These are phyloP conservation scores for Mallotus villosus DNA, from an alignment of 2,797 vertebrate species.

Conservation along the genomic window DNA sequence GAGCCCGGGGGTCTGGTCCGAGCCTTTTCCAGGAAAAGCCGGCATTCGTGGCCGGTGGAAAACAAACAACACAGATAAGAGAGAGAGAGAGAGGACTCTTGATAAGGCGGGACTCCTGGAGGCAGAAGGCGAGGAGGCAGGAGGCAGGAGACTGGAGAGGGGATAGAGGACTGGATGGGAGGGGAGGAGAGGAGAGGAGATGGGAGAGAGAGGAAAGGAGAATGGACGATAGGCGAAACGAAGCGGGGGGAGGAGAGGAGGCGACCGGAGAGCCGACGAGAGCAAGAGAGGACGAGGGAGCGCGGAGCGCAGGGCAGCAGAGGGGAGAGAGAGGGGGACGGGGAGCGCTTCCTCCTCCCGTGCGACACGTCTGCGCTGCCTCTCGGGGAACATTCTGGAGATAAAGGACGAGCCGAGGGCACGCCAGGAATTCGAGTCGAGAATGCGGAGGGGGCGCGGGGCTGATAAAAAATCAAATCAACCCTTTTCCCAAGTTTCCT, in stretches of 20 bases:
- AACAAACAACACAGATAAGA: conserved; percentile 75
- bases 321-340: conserved; percentile 55
- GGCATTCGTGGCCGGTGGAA: conserved; percentile 57
- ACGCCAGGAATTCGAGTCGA: conserved; percentile 80
- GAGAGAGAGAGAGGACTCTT: conserved; percentile 39
- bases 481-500: conserved; percentile 63
- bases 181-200: conserved; percentile 9
- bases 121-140: conserved; percentile 49
- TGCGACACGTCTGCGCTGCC: conserved; percentile 80
- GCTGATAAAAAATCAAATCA: conserved; percentile 64
- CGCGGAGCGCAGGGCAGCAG: conserved; percentile 24
- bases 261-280: no score
- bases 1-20: no score
- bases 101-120: no score
- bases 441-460: conserved; percentile 59
- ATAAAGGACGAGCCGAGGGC: conserved; percentile 78
- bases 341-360: conserved; percentile 65
- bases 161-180: no score
- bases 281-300: neutral
- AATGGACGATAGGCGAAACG: no score
- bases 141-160: no score
- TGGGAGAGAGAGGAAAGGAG: neutral
- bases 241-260: no score
- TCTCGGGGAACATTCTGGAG: conserved; percentile 79
- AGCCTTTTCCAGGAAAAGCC: conserved; percentile 77